A percentile compares a stretch with the other conserved stretches of the same genome.
Evolutionary conservation across 2,888 invertebrate species (phyloP).

Genomic region (Eilema caniola): DNA sequence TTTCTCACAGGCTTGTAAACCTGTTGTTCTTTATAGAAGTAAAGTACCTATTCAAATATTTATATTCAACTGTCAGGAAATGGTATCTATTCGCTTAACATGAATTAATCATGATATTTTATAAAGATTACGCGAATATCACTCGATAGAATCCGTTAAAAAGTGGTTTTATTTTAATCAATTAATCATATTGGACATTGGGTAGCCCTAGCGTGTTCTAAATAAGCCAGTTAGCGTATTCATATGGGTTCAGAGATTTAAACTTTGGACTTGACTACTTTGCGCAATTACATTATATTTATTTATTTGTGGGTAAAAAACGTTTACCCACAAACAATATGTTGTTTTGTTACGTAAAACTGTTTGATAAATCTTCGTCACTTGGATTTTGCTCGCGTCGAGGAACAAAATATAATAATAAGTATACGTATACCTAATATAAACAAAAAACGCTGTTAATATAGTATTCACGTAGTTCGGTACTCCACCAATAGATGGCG

Average conservation of each 20-base stretch:
- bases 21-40: no score
- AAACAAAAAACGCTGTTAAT: not conserved
- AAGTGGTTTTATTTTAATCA: no score
- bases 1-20: no score
- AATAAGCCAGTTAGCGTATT: slow-evolving; percentile 17
- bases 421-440: not conserved
- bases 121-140: no score
- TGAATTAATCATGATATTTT: no score
- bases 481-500: not conserved
- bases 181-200: not conserved
- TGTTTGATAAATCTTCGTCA: not conserved
- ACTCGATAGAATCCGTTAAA: no score
- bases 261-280: slow-evolving; percentile 8
- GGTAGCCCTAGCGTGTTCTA: not conserved
- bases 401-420: not conserved
- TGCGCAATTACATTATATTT: not conserved
- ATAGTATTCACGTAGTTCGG: not conserved
- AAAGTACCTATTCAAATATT: no score
- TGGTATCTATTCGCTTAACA: no score
- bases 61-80: not conserved
- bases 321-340: no score
- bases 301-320: not conserved
- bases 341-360: not conserved
- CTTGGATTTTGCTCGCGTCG: not conserved
- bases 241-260: slow-evolving; percentile 14